phyloP scores from a whole-genome alignment of 2,797 vertebrate genomes.

The Rhabdophis nuchalis region DNA sequence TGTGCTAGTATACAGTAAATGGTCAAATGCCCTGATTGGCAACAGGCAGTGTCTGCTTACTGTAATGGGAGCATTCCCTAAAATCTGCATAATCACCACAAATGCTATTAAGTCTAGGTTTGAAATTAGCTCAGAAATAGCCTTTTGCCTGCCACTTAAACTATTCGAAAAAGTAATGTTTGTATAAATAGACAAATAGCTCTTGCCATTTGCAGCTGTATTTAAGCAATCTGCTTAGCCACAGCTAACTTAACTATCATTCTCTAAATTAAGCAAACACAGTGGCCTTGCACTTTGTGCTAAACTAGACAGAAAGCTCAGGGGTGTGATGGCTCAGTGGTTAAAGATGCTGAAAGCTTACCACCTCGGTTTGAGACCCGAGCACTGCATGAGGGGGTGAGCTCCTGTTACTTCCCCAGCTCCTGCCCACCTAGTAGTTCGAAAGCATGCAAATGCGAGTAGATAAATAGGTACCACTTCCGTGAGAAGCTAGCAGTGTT shows the following conservation, averaged over 20 bases:
- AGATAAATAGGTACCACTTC: background rate
- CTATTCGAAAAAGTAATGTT: background rate
- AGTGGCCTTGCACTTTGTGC: background rate
- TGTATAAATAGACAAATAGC: background rate
- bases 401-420: background rate
- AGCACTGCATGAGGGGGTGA: background rate
- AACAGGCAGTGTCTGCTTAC: background rate
- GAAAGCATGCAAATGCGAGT: background rate
- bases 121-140: background rate
- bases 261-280: background rate
- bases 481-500: background rate
- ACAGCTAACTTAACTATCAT: background rate
- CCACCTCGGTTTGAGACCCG: background rate
- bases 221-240: background rate
- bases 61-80: background rate
- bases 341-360: background rate
- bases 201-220: background rate
- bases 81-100: background rate
- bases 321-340: background rate
- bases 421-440: background rate
- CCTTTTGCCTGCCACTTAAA: background rate
- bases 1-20: background rate
- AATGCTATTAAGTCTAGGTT: background rate
- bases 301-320: background rate
- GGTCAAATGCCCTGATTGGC: background rate